These are phyloP conservation scores for Nipponacmea schrenckii DNA, from an alignment of 2,888 invertebrate genomes.

Conservation along the genomic window DNA sequence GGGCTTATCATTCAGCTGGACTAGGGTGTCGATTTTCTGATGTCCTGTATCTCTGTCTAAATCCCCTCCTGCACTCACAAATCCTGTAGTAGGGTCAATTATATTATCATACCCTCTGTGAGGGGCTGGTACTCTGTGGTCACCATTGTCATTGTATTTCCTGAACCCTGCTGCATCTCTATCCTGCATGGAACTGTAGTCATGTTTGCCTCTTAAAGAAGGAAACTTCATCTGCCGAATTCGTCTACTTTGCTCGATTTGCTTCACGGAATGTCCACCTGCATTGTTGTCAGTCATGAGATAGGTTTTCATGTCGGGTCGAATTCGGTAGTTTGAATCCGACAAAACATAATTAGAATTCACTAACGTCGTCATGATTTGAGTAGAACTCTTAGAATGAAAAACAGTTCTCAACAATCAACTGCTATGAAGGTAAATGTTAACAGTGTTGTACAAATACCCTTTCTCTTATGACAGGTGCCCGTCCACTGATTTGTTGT, in stretches of 20 bases:
- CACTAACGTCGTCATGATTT: constrained; percentile 48
- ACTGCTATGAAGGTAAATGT: background rate
- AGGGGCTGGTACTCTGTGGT: constrained; percentile 55
- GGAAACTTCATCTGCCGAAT: constrained; percentile 62
- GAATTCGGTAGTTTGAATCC: constrained; percentile 54
- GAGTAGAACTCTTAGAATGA: background rate
- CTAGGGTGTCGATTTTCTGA: constrained; percentile 52
- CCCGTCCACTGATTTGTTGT: constrained; percentile 18
- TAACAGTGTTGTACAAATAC: background rate
- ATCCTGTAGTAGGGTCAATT: constrained; percentile 65
- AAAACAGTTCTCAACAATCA: background rate
- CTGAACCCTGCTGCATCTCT: constrained; percentile 42
- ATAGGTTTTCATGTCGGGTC: constrained; percentile 54
- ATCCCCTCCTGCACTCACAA: constrained; percentile 64
- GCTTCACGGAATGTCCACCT: constrained; percentile 49
- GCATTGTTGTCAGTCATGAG: constrained; percentile 56
- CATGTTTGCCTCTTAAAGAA: constrained; percentile 49
- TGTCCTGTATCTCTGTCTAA: constrained; percentile 60
- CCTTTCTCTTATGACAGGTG: constrained; percentile 3
- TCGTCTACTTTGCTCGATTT: constrained; percentile 58
- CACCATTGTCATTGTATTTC: constrained; percentile 61
- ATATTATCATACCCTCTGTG: constrained; percentile 61
- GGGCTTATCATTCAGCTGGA: constrained; percentile 56
- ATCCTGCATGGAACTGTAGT: constrained; percentile 58
- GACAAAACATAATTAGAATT: constrained; percentile 45